Base-by-base conservation (phyloP, 2,113 vertebrate species). In the Circaetus cinerascens region DNA sequence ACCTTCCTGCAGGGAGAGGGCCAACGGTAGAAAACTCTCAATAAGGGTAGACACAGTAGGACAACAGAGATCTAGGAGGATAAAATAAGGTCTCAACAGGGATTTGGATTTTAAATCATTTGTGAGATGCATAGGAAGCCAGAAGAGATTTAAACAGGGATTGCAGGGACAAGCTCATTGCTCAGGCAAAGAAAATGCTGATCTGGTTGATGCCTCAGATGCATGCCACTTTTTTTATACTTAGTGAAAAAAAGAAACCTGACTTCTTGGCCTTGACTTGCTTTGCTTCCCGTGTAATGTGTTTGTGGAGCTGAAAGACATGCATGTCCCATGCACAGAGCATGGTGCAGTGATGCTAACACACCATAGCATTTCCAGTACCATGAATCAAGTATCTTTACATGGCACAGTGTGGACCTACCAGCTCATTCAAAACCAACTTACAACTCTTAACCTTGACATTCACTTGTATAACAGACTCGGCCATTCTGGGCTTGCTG, bases 91-190 rank as follows among this genome's bases (percentile, higher is more conserved):
- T 64, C 19, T 36, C 30, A 69, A 8, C 4, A 19, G 27, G 41
- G 13, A 92, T 79, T 50, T 67, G 36, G 38, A 71, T 81, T 88
- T 90, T 67, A 84, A 96, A 74, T 86, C 29, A 80, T 83, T 73
- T 72, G 27, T 36, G 48, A 92, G 40, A 76, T 68, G 13, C 29
- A 59, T 38, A 51, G 64, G 38, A 92, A 89, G 25, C 10, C 32
- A 89, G 59, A 51, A 74, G 29, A 16, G 11, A 73, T 96, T 84
- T 82, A 72, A 92, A 82, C 26, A 77, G 53, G 60, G 69, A 73
- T 64, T 69, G 51, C 41, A 90, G 38, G 19, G 29, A 55, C 27
- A 67, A 73, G 45, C 8, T 77, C 1, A 3, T 79, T 83, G 66
- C 57, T 87, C 13, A 90, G 22, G 48, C 38, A 79, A 83, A 90